Conservation (phyloP, 1,140 invertebrate species). For the Ceratitis capitata region DNA sequence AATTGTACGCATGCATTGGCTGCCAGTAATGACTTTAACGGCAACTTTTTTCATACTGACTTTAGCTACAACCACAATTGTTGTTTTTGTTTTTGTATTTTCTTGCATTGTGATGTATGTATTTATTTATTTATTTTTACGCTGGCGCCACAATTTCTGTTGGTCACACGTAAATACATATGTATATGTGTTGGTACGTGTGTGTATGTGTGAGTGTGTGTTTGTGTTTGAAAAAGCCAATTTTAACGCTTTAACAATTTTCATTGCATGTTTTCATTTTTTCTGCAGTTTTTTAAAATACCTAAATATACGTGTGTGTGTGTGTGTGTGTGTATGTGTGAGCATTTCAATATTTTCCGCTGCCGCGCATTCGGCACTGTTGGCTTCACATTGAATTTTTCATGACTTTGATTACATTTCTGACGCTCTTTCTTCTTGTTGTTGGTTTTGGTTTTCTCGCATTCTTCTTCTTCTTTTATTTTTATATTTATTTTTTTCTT, state of each 20-base stretch:
- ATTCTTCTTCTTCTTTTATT: too few relatives aligned
- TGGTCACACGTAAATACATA: neutral
- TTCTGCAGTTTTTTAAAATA: neutral
- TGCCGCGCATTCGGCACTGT: neutral
- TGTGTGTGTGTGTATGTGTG: neutral
- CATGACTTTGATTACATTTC: conserved; percentile 12
- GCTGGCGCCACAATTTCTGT: neutral
- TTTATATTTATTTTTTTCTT: too few relatives aligned
- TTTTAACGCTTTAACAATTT: conserved; percentile 19
- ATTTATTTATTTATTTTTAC: too few relatives aligned
- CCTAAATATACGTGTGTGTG: too few relatives aligned
- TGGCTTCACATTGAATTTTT: neutral
- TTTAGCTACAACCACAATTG: neutral
- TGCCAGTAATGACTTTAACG: too few relatives aligned
- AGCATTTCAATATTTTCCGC: neutral
- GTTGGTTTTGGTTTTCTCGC: too few relatives aligned
- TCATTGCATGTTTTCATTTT: conserved; percentile 18
- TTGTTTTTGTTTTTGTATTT: neutral
- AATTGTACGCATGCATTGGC: too few relatives aligned
- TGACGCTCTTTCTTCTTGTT: too few relatives aligned
- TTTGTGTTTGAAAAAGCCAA: neutral
- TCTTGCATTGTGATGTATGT: neutral
- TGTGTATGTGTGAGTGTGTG: too few relatives aligned
- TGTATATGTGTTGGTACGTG: too few relatives aligned
- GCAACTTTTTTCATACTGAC: too few relatives aligned